Evolutionary conservation across 2,888 invertebrate genomes (phyloP).

Genomic region (Baronia brevicornis): DNA sequence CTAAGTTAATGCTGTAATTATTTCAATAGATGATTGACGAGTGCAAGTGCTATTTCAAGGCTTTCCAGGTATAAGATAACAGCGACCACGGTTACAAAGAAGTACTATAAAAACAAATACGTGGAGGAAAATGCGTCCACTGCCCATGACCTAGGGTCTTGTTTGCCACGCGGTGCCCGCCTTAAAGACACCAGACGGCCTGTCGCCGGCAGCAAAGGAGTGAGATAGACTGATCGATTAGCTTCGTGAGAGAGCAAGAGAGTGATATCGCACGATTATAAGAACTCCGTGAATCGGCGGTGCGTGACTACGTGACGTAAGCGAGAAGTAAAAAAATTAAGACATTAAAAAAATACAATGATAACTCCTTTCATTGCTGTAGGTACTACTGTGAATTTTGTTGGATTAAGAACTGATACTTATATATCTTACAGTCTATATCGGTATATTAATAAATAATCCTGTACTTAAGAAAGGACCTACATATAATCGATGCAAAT

Average conservation of each 20-base stretch:
- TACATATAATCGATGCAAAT: too few relatives aligned
- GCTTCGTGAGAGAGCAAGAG: conserved; percentile 44
- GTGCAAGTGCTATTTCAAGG: conserved; percentile 24
- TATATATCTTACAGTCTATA: too few relatives aligned
- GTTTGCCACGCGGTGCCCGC: conserved; percentile 55
- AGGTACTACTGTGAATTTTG: too few relatives aligned
- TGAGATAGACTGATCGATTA: conserved; percentile 43
- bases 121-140: conserved; percentile 59
- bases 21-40: conserved; percentile 8
- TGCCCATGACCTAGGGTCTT: conserved; percentile 64
- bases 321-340: too few relatives aligned
- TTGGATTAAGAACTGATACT: too few relatives aligned
- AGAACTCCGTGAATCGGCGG: conserved; percentile 31
- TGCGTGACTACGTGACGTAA: conserved; percentile 12
- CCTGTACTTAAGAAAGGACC: too few relatives aligned
- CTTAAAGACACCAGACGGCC: conserved; percentile 67
- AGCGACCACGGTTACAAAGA: conserved; percentile 26
- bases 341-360: too few relatives aligned
- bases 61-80: conserved; percentile 34
- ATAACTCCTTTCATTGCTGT: too few relatives aligned
- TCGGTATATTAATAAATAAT: too few relatives aligned
- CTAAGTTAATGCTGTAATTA: conserved; percentile 8
- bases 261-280: conserved; percentile 48
- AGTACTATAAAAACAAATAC: conserved; percentile 24
- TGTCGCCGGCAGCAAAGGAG: conserved; percentile 65